Conservation (phyloP, 2,888 invertebrate genomes). For the Urechis unicinctus region DNA sequence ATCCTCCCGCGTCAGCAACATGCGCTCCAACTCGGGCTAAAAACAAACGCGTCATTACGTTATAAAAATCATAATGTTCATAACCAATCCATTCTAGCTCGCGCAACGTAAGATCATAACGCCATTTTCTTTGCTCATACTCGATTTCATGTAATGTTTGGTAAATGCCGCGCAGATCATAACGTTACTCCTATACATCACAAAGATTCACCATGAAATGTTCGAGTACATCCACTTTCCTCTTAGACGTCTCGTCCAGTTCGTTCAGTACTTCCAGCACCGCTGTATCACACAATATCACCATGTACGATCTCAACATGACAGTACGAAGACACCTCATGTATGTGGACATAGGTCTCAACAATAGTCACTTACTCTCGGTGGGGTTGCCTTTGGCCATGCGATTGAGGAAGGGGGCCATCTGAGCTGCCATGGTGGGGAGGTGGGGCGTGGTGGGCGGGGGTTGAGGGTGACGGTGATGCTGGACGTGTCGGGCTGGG, state of each 20-base stretch:
- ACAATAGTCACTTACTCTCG: slow-evolving; percentile 23
- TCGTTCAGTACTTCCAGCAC: slow-evolving; percentile 65
- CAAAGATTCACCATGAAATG: slow-evolving; percentile 55
- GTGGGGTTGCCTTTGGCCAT: slow-evolving; percentile 29
- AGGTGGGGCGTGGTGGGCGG: slow-evolving; percentile 36
- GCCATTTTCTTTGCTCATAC: too few relatives aligned
- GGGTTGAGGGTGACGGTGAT: not conserved
- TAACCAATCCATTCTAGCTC: too few relatives aligned
- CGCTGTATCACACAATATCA: not conserved
- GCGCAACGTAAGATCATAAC: too few relatives aligned
- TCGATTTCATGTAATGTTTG: too few relatives aligned
- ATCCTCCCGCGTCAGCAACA: slow-evolving; percentile 61
- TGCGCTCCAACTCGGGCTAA: slow-evolving; percentile 46
- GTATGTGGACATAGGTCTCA: too few relatives aligned
- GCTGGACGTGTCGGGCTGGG: slow-evolving; percentile 6
- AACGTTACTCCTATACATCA: not conserved
- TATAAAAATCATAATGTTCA: not conserved
- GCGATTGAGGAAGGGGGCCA: slow-evolving; percentile 44
- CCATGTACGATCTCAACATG: slow-evolving; percentile 2
- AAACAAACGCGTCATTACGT: slow-evolving; percentile 58
- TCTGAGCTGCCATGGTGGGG: slow-evolving; percentile 31
- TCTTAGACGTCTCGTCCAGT: slow-evolving; percentile 66
- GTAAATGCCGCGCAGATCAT: too few relatives aligned
- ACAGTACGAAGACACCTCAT: slow-evolving; percentile 19
- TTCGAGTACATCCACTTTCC: slow-evolving; percentile 64